Conservation (phyloP, 2,113 vertebrate species). For the Rafetus swinhoei region DNA sequence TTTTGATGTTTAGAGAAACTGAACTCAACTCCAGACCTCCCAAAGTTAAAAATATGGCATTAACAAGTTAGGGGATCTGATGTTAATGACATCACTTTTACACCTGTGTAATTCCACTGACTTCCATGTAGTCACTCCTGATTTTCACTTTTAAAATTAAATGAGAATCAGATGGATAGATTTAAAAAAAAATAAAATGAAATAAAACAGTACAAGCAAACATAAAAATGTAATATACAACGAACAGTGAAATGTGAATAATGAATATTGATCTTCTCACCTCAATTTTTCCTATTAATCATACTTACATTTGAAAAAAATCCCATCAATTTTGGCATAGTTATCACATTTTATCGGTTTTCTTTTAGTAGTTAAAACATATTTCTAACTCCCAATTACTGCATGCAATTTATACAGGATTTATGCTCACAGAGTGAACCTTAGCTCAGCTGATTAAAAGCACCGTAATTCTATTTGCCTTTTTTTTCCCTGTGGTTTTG, state of each 20-base stretch:
- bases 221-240: background rate
- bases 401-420: background rate
- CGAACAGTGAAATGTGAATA: background rate
- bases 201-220: background rate
- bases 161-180: background rate
- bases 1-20: background rate
- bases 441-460: background rate
- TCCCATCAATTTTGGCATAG: background rate
- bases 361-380: background rate
- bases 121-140: background rate
- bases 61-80: background rate
- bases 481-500: background rate
- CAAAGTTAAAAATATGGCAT: background rate
- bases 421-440: slow-evolving; percentile 8
- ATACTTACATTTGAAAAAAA: background rate
- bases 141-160: slow-evolving; percentile 1
- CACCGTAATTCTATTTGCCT: background rate
- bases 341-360: background rate
- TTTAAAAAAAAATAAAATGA: background rate
- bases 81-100: background rate
- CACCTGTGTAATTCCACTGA: background rate
- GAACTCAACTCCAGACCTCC: background rate
- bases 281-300: background rate
- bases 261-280: background rate
- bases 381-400: background rate